Percentiles rank a stretch among this genome's conserved stretches.
Conservation (phyloP, 1,140 invertebrate species). For the Mactra quadrangularis region DNA sequence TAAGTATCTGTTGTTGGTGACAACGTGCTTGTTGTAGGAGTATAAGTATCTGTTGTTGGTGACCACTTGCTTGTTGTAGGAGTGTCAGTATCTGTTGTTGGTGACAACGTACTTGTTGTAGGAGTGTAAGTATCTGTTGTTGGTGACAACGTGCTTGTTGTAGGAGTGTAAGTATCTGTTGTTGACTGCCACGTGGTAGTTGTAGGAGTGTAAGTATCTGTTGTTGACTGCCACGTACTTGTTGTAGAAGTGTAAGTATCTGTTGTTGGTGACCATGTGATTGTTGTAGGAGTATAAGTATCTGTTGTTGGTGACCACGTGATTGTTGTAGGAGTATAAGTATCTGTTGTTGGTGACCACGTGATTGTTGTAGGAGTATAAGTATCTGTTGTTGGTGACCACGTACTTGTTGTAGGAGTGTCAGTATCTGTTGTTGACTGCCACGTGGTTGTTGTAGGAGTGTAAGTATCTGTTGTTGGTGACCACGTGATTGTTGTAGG, state of each 20-base stretch:
- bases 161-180: neutral
- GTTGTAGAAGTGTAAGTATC: neutral
- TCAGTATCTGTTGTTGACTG: neutral
- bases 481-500: neutral
- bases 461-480: neutral
- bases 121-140: neutral
- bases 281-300: neutral
- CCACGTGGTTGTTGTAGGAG: neutral
- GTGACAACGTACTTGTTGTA: neutral
- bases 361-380: neutral
- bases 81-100: neutral
- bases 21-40: neutral
- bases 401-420: neutral
- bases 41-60: neutral
- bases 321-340: neutral
- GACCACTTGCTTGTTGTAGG: neutral
- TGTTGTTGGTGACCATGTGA: neutral
- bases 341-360: neutral
- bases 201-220: conserved; percentile 2
- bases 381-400: neutral
- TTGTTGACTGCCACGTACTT: neutral
- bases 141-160: neutral
- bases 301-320: neutral
- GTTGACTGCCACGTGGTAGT: neutral
- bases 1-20: neutral